A percentile compares a stretch with the other conserved stretches of the same genome.
Evolutionary conservation across 2,113 vertebrate genomes (phyloP).

Genomic region (Varanus komodoensis): DNA sequence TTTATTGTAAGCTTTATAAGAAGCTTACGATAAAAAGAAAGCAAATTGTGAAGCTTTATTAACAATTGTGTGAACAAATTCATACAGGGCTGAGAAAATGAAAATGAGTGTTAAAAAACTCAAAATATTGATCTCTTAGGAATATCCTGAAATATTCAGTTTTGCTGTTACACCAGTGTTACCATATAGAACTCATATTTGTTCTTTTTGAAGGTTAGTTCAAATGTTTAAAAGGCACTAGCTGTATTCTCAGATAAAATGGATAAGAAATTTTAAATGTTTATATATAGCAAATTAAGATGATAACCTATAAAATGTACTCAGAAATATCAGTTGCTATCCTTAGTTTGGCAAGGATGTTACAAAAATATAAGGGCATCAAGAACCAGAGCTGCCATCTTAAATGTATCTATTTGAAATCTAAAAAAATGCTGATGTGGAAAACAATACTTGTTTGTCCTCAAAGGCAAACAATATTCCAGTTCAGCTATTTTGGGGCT

Average conservation of each 20-base stretch:
- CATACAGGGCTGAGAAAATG: not conserved
- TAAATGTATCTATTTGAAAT: not conserved
- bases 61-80: not conserved
- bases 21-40: not conserved
- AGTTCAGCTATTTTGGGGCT: not conserved
- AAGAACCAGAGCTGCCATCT: not conserved
- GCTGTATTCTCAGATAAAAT: conserved; percentile 37
- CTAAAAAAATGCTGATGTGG: conserved; percentile 20
- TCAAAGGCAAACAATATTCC: conserved; percentile 4
- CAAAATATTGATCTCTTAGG: not conserved
- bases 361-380: not conserved
- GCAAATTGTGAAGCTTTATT: not conserved
- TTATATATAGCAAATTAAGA: conserved; percentile 21
- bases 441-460: conserved; percentile 37
- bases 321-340: not conserved
- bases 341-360: conserved; percentile 30
- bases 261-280: conserved; percentile 6
- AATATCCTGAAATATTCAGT: not conserved
- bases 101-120: not conserved
- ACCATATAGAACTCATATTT: not conserved
- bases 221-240: not conserved
- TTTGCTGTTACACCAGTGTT: not conserved
- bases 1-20: too few species aligned
- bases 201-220: not conserved
- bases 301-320: not conserved